Percentiles rank a stretch among this genome's conserved stretches.
These are phyloP conservation scores for Dryobotodes eremita DNA, from an alignment of 2,888 invertebrate species.

Conservation along the genomic window DNA sequence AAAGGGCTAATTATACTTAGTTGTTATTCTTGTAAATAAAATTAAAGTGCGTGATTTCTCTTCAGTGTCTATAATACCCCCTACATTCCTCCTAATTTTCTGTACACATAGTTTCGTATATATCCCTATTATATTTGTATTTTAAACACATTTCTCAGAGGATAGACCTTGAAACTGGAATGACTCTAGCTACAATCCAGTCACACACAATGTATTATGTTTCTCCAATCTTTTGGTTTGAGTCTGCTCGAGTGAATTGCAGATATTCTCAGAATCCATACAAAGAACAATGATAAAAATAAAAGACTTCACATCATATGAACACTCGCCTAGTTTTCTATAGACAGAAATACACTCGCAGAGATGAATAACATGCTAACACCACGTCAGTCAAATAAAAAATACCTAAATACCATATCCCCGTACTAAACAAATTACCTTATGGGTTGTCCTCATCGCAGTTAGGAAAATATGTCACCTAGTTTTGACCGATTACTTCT, in stretches of 20 bases:
- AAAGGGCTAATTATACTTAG: neutral
- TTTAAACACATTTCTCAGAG: constrained; percentile 31
- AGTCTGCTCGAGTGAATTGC: constrained; percentile 5
- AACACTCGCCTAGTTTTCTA: neutral
- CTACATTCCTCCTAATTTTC: constrained; percentile 1
- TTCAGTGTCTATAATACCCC: too few species aligned
- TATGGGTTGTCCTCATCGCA: neutral
- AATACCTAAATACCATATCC: neutral
- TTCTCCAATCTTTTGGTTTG: constrained; percentile 24
- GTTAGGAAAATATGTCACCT: neutral
- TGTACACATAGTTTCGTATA: neutral
- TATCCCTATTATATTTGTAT: neutral
- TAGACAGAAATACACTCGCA: neutral
- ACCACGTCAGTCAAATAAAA: neutral
- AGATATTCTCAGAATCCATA: constrained; percentile 24
- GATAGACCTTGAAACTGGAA: constrained; percentile 46
- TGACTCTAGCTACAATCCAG: constrained; percentile 11
- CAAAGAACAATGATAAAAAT: constrained; percentile 34
- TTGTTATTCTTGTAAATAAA: neutral
- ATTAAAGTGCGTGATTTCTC: neutral
- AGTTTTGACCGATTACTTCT: neutral
- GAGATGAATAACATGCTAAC: neutral
- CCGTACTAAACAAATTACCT: neutral
- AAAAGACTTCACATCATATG: neutral
- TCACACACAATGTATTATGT: constrained; percentile 10